Percentiles rank a stretch among this genome's conserved stretches.
Evolutionary conservation across 2,113 vertebrate species (phyloP).

Genomic region (Sapajus apella): DNA sequence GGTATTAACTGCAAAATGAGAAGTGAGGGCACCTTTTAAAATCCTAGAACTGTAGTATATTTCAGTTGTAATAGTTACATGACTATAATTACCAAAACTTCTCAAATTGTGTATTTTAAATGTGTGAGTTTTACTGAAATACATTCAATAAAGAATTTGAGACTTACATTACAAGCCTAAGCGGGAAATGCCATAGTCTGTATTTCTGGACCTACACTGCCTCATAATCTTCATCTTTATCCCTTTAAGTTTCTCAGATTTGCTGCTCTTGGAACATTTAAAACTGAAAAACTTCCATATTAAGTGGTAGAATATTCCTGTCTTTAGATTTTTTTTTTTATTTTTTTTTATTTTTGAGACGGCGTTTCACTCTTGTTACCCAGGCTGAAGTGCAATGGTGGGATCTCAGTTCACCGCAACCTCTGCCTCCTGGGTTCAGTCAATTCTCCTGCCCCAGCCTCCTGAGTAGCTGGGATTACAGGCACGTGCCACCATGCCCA

Average conservation of each 20-base stretch:
- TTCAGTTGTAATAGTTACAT: neutral
- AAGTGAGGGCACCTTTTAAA: neutral
- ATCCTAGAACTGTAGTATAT: neutral
- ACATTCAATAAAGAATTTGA: neutral
- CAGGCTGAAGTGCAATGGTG: too few species aligned
- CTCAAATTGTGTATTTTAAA: neutral
- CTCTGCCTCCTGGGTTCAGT: too few species aligned
- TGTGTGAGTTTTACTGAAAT: neutral
- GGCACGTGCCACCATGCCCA: too few species aligned
- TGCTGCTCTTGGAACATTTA: neutral
- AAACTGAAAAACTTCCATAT: neutral
- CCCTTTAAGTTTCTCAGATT: neutral
- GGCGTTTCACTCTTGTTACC: too few species aligned
- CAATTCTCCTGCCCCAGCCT: too few species aligned
- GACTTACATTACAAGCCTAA: neutral
- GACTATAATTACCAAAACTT: neutral
- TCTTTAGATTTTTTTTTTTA: neutral
- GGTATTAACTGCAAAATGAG: neutral
- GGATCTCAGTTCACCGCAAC: too few species aligned
- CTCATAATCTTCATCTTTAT: neutral
- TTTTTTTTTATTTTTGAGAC: too few species aligned
- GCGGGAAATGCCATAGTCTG: neutral
- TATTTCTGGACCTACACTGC: neutral
- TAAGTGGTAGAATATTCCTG: neutral
- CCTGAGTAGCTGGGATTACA: too few species aligned